Evolutionary conservation across 2,797 vertebrate species (phyloP).

Genomic region (Erethizon dorsatum): DNA sequence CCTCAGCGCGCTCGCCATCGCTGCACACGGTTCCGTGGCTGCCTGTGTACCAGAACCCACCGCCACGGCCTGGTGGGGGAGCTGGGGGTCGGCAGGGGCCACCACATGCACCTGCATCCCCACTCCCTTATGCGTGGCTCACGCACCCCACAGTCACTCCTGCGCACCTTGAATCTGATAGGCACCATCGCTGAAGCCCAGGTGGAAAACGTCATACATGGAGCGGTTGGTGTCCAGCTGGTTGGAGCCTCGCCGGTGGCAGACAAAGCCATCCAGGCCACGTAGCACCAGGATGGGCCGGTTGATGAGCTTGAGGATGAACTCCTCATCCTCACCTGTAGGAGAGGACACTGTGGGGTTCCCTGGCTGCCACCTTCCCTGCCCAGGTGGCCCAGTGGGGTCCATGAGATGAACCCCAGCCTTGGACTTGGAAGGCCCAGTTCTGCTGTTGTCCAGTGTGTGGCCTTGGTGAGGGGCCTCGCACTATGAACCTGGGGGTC

Average conservation of each 20-base stretch:
- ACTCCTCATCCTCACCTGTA: constrained; percentile 95
- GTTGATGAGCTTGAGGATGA: constrained; percentile 96
- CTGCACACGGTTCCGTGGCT: constrained; percentile 94
- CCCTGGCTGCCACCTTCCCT: not conserved
- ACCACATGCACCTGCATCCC: rapidly evolving
- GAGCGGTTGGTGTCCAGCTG: constrained; percentile 97
- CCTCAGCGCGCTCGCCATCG: constrained; percentile 95
- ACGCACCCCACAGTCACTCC: not conserved
- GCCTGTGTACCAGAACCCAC: constrained; percentile 96
- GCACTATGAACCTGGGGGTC: rapidly evolving
- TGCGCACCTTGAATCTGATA: constrained; percentile 96
- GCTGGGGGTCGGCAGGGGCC: not conserved
- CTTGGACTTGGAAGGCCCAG: not conserved
- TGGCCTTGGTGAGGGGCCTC: not conserved
- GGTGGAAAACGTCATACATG: constrained; percentile 95
- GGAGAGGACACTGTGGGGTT: not conserved
- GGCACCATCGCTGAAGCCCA: constrained; percentile 95
- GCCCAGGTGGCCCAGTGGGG: rapidly evolving
- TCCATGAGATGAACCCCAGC: not conserved
- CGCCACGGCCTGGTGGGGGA: constrained; percentile 91
- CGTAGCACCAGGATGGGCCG: constrained; percentile 97
- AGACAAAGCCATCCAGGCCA: constrained; percentile 97
- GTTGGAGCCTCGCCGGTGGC: constrained; percentile 96
- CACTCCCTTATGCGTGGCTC: rapidly evolving
- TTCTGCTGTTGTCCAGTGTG: not conserved